Conservation (phyloP, 2,797 vertebrate genomes). For the Martes flavigula region DNA sequence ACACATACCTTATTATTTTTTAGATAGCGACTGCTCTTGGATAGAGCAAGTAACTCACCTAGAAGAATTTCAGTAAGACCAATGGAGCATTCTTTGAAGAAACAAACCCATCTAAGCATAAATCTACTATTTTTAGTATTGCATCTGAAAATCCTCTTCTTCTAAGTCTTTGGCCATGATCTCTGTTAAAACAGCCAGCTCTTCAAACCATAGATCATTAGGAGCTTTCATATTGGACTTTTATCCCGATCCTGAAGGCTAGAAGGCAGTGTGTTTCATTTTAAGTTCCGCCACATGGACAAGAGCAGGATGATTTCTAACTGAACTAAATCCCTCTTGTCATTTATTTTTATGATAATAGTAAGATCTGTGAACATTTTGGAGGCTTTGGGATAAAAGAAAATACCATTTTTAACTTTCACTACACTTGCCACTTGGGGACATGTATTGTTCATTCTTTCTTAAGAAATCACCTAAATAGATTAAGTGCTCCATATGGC, state of each 20-base stretch:
- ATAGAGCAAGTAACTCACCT: constrained; percentile 61
- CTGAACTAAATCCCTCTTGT: constrained; percentile 57
- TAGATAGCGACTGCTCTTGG: constrained; percentile 54
- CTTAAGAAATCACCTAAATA: constrained; percentile 64
- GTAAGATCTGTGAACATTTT: constrained; percentile 51
- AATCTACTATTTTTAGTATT: constrained; percentile 80
- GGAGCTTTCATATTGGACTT: constrained; percentile 27
- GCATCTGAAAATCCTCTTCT: constrained; percentile 71
- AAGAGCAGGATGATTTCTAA: constrained; percentile 54
- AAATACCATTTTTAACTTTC: constrained; percentile 59
- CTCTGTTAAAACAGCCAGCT: constrained; percentile 76
- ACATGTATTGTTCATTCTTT: constrained; percentile 49
- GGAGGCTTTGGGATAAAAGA: constrained; percentile 55
- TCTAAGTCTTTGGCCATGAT: constrained; percentile 68
- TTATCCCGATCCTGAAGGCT: neutral
- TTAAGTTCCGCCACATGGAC: constrained; percentile 31
- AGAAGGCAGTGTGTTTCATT: constrained; percentile 2
- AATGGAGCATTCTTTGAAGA: constrained; percentile 71
- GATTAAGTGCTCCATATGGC: constrained; percentile 48
- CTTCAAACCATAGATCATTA: constrained; percentile 70
- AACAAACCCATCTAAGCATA: constrained; percentile 77
- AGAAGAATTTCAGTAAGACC: constrained; percentile 74
- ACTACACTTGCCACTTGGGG: neutral
- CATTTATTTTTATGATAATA: constrained; percentile 61
- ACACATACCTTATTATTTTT: constrained; percentile 68